Base-by-base conservation (phyloP, 2,888 invertebrate species). In the Notocelia uddmanniana region DNA sequence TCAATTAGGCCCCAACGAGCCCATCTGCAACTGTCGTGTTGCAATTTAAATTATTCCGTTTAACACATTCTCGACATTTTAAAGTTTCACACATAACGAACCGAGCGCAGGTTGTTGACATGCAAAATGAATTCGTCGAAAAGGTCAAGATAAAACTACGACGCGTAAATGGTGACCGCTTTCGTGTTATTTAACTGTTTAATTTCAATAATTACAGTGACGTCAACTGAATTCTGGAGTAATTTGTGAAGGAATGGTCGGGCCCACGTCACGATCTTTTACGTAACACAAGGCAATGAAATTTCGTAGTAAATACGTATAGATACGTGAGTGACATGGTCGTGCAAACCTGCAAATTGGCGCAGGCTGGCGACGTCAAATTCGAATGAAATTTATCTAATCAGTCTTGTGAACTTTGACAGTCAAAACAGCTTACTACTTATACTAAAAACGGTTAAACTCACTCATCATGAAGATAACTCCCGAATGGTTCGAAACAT, bases 81-180 rank as follows among this genome's bases (percentile, higher is more conserved):
- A 76, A 75, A 82, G 80, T 81, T 77, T 83, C 81, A 82, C 82
- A 74, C 81, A 81, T 82, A 81, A 82, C 80, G 76, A 78, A 73
- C 73, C 78, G 76, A 74, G 74, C 74, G 78, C 79, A 78, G 87
- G 85, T 82, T 82, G 83, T 86, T 86, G 86, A 88, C 88, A 87
- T 81, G 83, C 76, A 81, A 83, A 78, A 78, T 76, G 74, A 72
- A 71, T 70, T 74, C 73, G 75, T 77, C 71, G 52, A 77, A 89
- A 89, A 89, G 87, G 88, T 89, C 86, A 85, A 83, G 80, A 81
- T 80, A 83, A 83, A 82, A 81, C 79, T 81, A 76, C 79, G 72
- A 73, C 73, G 77, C 78, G 79, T 85, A 85, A 85, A 85, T 86
- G 84, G 77, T 77, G 76, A 79, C 79, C 78, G 79, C 80, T 79